Base-by-base conservation (phyloP, 2,888 invertebrate genomes). In the Acrobasis suavella region DNA sequence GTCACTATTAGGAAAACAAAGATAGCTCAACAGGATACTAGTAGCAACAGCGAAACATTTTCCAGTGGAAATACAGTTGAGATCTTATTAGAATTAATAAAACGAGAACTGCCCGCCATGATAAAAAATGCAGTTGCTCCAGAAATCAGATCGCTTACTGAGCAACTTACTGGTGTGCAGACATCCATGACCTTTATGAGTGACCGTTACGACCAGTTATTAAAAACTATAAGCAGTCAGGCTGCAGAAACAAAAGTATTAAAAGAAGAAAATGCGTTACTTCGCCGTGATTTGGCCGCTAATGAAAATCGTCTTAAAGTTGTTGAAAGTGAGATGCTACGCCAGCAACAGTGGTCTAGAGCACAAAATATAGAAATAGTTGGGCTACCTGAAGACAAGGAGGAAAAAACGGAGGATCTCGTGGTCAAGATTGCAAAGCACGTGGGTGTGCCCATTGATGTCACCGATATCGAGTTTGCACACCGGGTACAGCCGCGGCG, bases 321-420 rank as follows among this genome's bases (percentile, higher is more conserved):
- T 1, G 37, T 62, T 10, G 62, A 62, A 55, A 46, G 32, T 5
- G 55, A 55, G 9, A 15, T 22, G 9, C 7, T 16, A 14, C 32
- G 49, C n/a, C 61, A 61, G 15, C 61, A 64, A 22, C 64, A 64
- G 37, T 61, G 61, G 49, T 39, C 50, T 17, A 51, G 64, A 1
- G 39, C 61, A 0, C 61, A 58, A 7, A 64, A 64, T 12, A 39
- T 64, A 5, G 64, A 64, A 58, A 49, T 64, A 15, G 54, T 58
- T n/a, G 64, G 64, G 37, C 17, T 64, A 17, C 64, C 64, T 0
- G 64, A 64, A 37, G 22, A 22, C 12, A 55, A 54, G 2, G 58
- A 58, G 5, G 60, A 58, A 16, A 54, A 15, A 1, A 62, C 61
- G 12, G 37, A 15, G 55, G 55, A 55, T 12, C 14, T 55, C 1